These are phyloP conservation scores for Syrmaticus mikado DNA, from an alignment of 2,113 vertebrate genomes.

Conservation along the genomic window DNA sequence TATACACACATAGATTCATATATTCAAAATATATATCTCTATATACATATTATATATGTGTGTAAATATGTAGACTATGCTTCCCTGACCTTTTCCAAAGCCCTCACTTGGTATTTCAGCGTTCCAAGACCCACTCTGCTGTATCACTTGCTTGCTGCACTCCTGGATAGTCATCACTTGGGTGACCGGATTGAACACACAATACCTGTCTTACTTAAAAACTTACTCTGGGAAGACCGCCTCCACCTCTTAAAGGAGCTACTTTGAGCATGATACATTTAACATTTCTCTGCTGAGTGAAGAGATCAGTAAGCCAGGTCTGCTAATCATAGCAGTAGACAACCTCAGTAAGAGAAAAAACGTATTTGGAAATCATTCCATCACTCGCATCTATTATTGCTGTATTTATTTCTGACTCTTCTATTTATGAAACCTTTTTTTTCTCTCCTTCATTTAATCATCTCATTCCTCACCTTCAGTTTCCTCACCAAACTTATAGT, in stretches of 20 bases:
- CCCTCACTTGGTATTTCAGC: neutral
- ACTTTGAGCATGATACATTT: neutral
- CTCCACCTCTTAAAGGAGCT: neutral
- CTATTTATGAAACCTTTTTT: neutral
- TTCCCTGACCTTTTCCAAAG: neutral
- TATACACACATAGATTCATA: neutral
- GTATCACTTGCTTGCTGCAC: neutral
- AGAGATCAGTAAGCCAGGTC: constrained; percentile 8
- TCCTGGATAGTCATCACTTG: neutral
- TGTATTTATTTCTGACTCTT: neutral
- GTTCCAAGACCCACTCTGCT: neutral
- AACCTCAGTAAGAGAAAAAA: neutral
- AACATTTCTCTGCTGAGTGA: neutral
- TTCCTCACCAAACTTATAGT: neutral
- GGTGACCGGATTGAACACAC: neutral
- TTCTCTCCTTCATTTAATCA: neutral
- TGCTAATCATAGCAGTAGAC: neutral
- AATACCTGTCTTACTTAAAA: neutral
- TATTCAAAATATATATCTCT: neutral
- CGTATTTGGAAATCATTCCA: neutral
- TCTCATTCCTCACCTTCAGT: neutral
- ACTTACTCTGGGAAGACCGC: neutral
- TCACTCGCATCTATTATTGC: neutral
- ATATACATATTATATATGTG: neutral
- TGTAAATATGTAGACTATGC: neutral